A percentile compares a stretch with the other conserved stretches of the same genome.
Evolutionary conservation across 2,797 vertebrate genomes (phyloP).

Genomic region (Pristis pectinata): DNA sequence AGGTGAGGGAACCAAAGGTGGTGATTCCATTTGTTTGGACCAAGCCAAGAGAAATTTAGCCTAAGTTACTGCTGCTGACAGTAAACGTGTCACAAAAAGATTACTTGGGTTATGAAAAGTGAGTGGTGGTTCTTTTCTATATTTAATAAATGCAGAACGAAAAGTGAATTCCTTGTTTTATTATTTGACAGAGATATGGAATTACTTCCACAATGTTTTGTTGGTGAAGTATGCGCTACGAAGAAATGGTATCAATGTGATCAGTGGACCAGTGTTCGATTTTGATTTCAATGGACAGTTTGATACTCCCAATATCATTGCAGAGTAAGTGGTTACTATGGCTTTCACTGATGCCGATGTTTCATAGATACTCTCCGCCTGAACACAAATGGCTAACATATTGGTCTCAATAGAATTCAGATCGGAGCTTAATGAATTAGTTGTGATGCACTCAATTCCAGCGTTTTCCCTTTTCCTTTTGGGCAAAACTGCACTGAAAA

Average conservation of each 20-base stretch:
- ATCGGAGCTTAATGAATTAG: neutral
- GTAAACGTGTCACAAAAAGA: neutral
- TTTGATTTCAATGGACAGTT: slow-evolving; percentile 71
- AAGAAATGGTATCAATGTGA: slow-evolving; percentile 71
- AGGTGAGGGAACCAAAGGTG: too few relatives aligned
- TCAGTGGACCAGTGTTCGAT: slow-evolving; percentile 80
- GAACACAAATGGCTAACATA: neutral
- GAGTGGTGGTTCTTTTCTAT: neutral
- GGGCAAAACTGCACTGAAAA: neutral
- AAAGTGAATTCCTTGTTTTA: slow-evolving; percentile 18
- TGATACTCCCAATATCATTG: slow-evolving; percentile 64
- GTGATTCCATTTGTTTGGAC: too few relatives aligned
- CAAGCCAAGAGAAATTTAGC: too few relatives aligned
- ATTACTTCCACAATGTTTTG: slow-evolving; percentile 66
- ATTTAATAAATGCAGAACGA: neutral
- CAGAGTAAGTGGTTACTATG: slow-evolving; percentile 57
- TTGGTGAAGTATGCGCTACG: slow-evolving; percentile 61
- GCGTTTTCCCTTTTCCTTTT: neutral
- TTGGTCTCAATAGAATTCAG: neutral
- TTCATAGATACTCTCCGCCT: neutral
- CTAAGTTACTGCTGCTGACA: neutral
- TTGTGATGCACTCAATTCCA: neutral
- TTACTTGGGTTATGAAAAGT: neutral
- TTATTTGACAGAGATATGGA: slow-evolving; percentile 71
- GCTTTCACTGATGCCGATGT: neutral